Evolutionary conservation across 2,888 invertebrate genomes (phyloP).

Genomic region (Dasypolia templi): DNA sequence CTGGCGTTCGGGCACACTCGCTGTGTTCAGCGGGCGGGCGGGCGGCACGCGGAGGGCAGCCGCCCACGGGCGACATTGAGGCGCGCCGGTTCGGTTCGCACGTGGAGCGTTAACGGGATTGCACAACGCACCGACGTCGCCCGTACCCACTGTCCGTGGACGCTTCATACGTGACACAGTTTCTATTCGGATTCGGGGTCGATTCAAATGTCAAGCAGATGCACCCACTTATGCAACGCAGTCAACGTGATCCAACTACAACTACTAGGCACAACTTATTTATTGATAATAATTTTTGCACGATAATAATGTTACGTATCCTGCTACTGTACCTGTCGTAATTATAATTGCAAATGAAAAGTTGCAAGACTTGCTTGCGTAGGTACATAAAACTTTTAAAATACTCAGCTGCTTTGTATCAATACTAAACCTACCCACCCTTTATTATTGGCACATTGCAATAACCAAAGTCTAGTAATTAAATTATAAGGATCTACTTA

Average conservation of each 20-base stretch:
- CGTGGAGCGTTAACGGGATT: slow-evolving; percentile 89
- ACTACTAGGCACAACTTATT: slow-evolving; percentile 74
- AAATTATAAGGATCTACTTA: background rate
- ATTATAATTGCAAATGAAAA: slow-evolving; percentile 49
- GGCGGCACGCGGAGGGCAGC: slow-evolving; percentile 75
- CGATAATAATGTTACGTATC: slow-evolving; percentile 16
- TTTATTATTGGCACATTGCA: background rate
- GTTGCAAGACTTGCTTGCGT: slow-evolving; percentile 28
- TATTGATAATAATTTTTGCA: slow-evolving; percentile 64
- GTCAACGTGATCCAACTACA: slow-evolving; percentile 78
- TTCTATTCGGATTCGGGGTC: slow-evolving; percentile 91
- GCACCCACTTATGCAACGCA: slow-evolving; percentile 89
- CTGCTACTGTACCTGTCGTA: slow-evolving; percentile 11
- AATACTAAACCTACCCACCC: background rate
- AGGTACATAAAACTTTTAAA: slow-evolving; percentile 11
- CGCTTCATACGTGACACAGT: slow-evolving; percentile 89
- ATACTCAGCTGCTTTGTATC: slow-evolving; percentile 4
- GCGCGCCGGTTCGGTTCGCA: slow-evolving; percentile 87
- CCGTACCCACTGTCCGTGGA: slow-evolving; percentile 78
- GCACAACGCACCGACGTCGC: slow-evolving; percentile 85
- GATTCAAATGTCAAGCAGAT: slow-evolving; percentile 90
- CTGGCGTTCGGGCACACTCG: slow-evolving; percentile 78
- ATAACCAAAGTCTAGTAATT: background rate
- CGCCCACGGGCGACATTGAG: slow-evolving; percentile 89
- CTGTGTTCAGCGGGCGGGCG: slow-evolving; percentile 82